Conservation (phyloP, 2,888 invertebrate species). For the Drosophila crucigera region DNA sequence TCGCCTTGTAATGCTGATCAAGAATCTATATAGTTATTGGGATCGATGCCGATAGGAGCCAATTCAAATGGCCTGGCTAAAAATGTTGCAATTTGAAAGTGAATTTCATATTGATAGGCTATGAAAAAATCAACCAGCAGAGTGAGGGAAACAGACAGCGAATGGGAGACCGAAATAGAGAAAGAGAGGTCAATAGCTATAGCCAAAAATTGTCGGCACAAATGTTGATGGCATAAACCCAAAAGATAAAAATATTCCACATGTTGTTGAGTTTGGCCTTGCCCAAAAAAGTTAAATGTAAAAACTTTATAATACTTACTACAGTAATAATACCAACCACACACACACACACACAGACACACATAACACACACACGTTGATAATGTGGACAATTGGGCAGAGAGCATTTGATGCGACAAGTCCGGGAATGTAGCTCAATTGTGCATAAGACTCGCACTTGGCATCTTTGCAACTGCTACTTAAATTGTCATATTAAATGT, state of each 20-base stretch:
- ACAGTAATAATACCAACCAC: neutral
- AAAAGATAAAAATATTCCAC: neutral
- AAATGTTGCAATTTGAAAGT: slow-evolving; percentile 28
- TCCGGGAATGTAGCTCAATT: slow-evolving; percentile 70
- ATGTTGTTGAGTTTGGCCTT: slow-evolving; percentile 40
- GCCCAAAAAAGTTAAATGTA: slow-evolving; percentile 44
- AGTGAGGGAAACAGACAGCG: neutral
- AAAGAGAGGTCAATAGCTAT: slow-evolving; percentile 2
- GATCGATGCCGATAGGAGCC: neutral
- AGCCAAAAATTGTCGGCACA: slow-evolving; percentile 8
- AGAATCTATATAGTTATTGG: neutral
- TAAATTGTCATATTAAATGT: slow-evolving; percentile 77
- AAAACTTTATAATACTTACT: slow-evolving; percentile 25
- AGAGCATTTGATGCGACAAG: slow-evolving; percentile 42
- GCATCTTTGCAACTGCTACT: slow-evolving; percentile 65
- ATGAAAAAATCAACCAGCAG: neutral
- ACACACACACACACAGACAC: neutral
- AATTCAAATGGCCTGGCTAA: neutral
- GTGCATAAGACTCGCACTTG: slow-evolving; percentile 62
- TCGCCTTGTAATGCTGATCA: neutral
- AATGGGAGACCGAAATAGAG: neutral
- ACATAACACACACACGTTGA: slow-evolving; percentile 29
- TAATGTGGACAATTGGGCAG: slow-evolving; percentile 69
- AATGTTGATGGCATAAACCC: slow-evolving; percentile 23
- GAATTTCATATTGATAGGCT: slow-evolving; percentile 18